Percentiles rank a stretch among this genome's conserved stretches.
Evolutionary conservation across 2,797 vertebrate genomes (phyloP).

Genomic region (Phrynocephalus forsythii): DNA sequence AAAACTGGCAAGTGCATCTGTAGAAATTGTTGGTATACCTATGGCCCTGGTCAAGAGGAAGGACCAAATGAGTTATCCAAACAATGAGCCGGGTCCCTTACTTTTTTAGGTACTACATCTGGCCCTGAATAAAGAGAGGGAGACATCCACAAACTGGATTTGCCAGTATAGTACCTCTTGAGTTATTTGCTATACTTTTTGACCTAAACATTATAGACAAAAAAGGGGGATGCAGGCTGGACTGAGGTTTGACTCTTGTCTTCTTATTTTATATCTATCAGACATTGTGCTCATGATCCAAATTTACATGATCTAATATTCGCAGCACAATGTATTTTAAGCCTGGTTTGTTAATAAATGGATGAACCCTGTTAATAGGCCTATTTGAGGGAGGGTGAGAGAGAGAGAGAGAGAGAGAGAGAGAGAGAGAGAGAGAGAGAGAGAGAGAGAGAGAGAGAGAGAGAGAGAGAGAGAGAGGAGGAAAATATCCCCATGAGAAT

Average conservation of each 20-base stretch:
- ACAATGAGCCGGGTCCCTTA: too few species aligned
- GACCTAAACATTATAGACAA: neutral
- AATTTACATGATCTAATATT: neutral
- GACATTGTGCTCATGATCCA: neutral
- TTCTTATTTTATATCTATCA: neutral
- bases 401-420: too few species aligned
- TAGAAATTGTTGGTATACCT: too few species aligned
- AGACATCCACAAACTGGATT: too few species aligned
- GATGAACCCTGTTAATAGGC: neutral
- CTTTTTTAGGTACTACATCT: too few species aligned
- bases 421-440: neutral
- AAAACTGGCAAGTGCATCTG: too few species aligned
- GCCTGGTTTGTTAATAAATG: neutral
- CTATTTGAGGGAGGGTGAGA: neutral
- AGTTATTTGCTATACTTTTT: neutral
- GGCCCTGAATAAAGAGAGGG: too few species aligned
- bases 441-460: too few species aligned
- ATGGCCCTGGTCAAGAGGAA: too few species aligned
- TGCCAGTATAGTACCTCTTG: too few species aligned
- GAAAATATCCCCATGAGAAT: neutral
- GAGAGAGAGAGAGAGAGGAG: too few species aligned
- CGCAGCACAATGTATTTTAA: neutral
- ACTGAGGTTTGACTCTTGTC: neutral
- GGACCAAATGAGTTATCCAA: too few species aligned
- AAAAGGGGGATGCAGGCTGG: neutral